Conservation (phyloP, 2,113 vertebrate species). For the Glaucidium brasilianum region DNA sequence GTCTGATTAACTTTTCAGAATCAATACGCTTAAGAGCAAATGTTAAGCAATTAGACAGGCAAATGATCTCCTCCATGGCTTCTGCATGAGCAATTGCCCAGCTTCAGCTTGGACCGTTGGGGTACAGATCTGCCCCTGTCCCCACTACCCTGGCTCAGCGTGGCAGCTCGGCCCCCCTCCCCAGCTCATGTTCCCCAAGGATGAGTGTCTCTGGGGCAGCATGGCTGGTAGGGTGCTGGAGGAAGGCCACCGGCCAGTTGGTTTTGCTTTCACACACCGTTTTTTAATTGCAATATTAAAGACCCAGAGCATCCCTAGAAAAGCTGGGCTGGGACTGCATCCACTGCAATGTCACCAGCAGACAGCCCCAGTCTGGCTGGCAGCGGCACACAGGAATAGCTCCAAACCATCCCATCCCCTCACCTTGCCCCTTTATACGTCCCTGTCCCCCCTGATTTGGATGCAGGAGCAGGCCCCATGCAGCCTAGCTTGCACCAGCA, state of each 20-base stretch:
- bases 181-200: fast-evolving
- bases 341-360: fast-evolving
- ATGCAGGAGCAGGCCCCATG: not conserved
- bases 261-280: fast-evolving
- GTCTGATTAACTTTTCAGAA: constrained; percentile 69
- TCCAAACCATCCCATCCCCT: not conserved
- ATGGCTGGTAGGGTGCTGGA: not conserved
- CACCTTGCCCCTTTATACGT: not conserved
- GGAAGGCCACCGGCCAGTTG: fast-evolving
- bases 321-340: not conserved
- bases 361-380: not conserved
- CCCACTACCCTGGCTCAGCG: not conserved
- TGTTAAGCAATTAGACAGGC: constrained; percentile 53
- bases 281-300: not conserved
- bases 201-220: not conserved
- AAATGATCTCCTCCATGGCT: constrained; percentile 42
- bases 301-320: not conserved
- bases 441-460: fast-evolving
- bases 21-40: constrained; percentile 68
- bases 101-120: not conserved
- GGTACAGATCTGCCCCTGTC: not conserved
- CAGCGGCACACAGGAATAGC: not conserved
- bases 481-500: not conserved
- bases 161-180: fast-evolving
- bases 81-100: not conserved